These are phyloP conservation scores for Microctonus aethiopoides DNA, from an alignment of 2,888 invertebrate genomes.

Conservation along the genomic window DNA sequence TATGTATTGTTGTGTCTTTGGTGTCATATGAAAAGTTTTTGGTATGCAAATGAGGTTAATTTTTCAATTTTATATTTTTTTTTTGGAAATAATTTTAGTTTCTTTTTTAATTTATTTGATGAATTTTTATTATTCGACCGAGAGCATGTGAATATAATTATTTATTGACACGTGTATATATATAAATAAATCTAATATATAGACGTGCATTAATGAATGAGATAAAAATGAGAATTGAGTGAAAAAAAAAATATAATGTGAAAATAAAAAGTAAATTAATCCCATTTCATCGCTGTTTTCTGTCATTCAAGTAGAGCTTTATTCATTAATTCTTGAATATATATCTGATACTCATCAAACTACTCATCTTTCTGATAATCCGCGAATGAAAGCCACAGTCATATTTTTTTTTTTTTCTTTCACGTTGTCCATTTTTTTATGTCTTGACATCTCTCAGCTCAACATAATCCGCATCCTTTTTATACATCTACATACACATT, in stretches of 20 bases:
- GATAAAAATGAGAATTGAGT: too few species aligned
- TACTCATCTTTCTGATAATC: conserved; percentile 40
- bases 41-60: neutral
- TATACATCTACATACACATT: conserved; percentile 33
- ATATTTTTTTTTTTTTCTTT: conserved; percentile 42
- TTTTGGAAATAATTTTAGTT: neutral
- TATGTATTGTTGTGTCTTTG: neutral
- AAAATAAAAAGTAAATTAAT: conserved; percentile 54
- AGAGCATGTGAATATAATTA: too few species aligned
- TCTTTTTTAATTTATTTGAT: too few species aligned
- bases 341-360: conserved; percentile 24
- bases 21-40: neutral
- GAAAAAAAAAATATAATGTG: conserved; percentile 18
- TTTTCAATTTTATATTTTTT: neutral
- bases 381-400: conserved; percentile 51
- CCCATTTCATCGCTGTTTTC: conserved; percentile 47
- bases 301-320: conserved; percentile 30
- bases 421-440: neutral
- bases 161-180: neutral
- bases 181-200: too few species aligned
- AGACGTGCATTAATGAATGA: too few species aligned
- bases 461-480: conserved; percentile 28
- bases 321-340: conserved; percentile 35
- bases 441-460: neutral
- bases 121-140: too few species aligned